A percentile compares a stretch with the other conserved stretches of the same genome.
Evolutionary conservation across 2,797 vertebrate genomes (phyloP).

Genomic region (Acrocephalus scirpaceus): DNA sequence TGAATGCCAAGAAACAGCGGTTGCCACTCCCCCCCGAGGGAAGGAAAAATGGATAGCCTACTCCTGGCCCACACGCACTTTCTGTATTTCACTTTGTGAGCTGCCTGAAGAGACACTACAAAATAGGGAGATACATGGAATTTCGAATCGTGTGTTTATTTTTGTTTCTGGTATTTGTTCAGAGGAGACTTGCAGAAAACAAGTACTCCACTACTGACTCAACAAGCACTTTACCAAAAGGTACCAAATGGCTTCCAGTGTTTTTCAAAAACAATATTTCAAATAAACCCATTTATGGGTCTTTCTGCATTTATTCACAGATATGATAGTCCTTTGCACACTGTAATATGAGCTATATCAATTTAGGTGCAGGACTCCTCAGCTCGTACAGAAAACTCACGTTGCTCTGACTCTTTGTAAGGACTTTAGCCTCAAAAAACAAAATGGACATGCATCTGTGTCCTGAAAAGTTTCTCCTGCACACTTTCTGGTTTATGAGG

Average conservation of each 20-base stretch:
- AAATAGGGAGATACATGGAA: background rate
- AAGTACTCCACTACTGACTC: background rate
- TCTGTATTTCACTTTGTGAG: background rate
- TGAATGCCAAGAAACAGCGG: conserved; percentile 13
- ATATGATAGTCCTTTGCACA: accelerated
- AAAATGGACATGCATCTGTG: background rate
- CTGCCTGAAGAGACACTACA: background rate
- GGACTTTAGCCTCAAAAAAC: background rate
- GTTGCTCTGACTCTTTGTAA: background rate
- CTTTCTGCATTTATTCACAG: background rate
- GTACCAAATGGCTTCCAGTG: background rate
- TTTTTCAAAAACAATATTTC: background rate
- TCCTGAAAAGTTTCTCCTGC: background rate
- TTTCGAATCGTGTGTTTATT: background rate
- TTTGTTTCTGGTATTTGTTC: background rate
- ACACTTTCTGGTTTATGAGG: background rate
- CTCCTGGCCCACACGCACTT: background rate
- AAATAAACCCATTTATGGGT: background rate
- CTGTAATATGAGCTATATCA: background rate
- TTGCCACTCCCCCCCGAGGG: background rate
- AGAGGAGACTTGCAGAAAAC: background rate
- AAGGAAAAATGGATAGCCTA: conserved; percentile 12
- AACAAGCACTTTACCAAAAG: background rate
- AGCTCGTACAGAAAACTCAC: background rate
- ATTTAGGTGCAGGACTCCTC: background rate